A percentile compares a stretch with the other conserved stretches of the same genome.
Conservation (phyloP, 2,113 vertebrate species). For the Electrona antarctica region DNA sequence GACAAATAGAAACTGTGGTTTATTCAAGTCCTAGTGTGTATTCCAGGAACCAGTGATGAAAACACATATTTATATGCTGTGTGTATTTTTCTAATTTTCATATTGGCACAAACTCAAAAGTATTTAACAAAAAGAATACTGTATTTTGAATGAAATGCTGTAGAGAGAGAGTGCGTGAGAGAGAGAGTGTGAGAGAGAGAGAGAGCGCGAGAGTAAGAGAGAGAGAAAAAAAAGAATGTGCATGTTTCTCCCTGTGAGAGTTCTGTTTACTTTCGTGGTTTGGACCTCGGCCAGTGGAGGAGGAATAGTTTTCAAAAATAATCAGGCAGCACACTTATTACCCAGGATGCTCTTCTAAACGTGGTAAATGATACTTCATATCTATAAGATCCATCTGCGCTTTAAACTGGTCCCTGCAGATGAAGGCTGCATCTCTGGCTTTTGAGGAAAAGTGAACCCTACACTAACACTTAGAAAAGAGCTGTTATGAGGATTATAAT, state of each 20-base stretch:
- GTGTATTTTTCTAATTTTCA: conserved; percentile 72
- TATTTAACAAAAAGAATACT: conserved; percentile 76
- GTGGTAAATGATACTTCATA: conserved; percentile 53
- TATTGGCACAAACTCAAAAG: conserved; percentile 69
- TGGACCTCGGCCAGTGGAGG: conserved; percentile 75
- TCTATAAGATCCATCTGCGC: conserved; percentile 18
- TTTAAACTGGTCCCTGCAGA: conserved; percentile 10
- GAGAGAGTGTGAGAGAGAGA: too few relatives aligned
- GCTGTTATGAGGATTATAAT: too few relatives aligned
- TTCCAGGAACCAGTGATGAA: conserved; percentile 64
- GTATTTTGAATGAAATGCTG: conserved; percentile 78
- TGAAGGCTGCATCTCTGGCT: conserved; percentile 10
- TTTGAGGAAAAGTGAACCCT: conserved; percentile 27
- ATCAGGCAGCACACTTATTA: conserved; percentile 79
- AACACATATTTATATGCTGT: conserved; percentile 66
- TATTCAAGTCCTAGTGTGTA: conserved; percentile 66
- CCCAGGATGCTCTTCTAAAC: conserved; percentile 66
- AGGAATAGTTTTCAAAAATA: conserved; percentile 80
- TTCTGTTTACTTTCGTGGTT: conserved; percentile 78
- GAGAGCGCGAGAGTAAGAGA: too few relatives aligned
- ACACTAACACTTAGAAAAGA: background rate
- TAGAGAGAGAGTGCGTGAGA: conserved; percentile 38
- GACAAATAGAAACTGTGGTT: conserved; percentile 73
- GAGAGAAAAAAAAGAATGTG: conserved; percentile 73
- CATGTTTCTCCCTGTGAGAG: conserved; percentile 68